phyloP scores from a whole-genome alignment of 2,797 vertebrate genomes.

The Catostomus latipinnis region DNA sequence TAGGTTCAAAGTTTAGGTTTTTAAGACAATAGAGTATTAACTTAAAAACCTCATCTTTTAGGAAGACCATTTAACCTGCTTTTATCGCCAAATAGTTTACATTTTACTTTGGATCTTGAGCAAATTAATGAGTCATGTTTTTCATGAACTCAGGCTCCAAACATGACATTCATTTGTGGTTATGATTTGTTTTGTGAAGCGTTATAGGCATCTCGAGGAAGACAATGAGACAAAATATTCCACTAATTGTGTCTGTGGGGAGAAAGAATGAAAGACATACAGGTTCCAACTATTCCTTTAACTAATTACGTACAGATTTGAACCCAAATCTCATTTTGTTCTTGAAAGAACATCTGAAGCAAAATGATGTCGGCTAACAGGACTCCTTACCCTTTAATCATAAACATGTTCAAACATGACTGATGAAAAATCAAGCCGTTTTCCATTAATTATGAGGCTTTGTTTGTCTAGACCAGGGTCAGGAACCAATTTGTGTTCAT shows the following conservation, averaged over 20 bases:
- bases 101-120: too few relatives aligned
- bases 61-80: too few relatives aligned
- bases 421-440: constrained; percentile 5
- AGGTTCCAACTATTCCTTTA: not conserved
- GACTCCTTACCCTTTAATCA: constrained; percentile 18
- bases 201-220: not conserved
- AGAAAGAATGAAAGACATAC: too few relatives aligned
- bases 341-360: constrained; percentile 29
- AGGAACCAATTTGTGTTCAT: too few relatives aligned
- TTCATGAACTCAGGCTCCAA: too few relatives aligned
- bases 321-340: constrained; percentile 23
- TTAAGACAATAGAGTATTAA: too few relatives aligned
- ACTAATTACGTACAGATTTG: constrained; percentile 26
- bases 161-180: not conserved
- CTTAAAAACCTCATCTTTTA: too few relatives aligned
- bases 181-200: not conserved
- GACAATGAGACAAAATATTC: not conserved
- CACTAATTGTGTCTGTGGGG: not conserved
- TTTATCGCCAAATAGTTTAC: too few relatives aligned
- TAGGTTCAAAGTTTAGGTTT: too few relatives aligned
- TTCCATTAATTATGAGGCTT: too few relatives aligned
- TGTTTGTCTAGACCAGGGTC: too few relatives aligned
- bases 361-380: constrained; percentile 8
- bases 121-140: too few relatives aligned
- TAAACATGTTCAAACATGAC: constrained; percentile 36